phyloP scores from a whole-genome alignment of 2,797 vertebrate genomes.

The Sciurus vulgaris region DNA sequence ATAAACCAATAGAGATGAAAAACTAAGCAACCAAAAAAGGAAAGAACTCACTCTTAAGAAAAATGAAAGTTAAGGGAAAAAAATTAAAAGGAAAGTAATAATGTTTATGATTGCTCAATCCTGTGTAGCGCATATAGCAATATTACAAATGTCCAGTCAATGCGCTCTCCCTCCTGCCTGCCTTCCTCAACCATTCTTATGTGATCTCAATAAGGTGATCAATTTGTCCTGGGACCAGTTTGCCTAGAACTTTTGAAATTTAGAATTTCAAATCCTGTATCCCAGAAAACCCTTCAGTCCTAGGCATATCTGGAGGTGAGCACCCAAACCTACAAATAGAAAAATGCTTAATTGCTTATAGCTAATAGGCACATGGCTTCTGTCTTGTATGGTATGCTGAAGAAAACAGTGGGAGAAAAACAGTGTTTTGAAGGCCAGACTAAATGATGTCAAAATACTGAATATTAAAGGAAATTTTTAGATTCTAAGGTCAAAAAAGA shows the following conservation, averaged over 20 bases:
- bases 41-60: conserved; percentile 8
- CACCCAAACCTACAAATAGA: not conserved
- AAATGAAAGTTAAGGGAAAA: not conserved
- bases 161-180: not conserved
- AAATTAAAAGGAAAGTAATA: not conserved
- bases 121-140: not conserved
- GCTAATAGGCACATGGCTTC: not conserved
- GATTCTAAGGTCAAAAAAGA: conserved; percentile 2
- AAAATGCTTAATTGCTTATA: not conserved
- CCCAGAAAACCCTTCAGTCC: not conserved
- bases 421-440: not conserved
- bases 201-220: not conserved
- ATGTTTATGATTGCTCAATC: not conserved
- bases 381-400: not conserved
- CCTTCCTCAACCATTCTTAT: not conserved
- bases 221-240: not conserved
- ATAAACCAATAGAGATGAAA: not conserved
- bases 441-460: not conserved
- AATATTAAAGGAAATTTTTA: not conserved
- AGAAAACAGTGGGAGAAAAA: not conserved
- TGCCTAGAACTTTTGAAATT: not conserved
- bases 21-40: not conserved
- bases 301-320: not conserved
- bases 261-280: not conserved
- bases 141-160: not conserved